Base-by-base conservation (phyloP, 1,140 invertebrate species). In the Macrobrachium rosenbergii region DNA sequence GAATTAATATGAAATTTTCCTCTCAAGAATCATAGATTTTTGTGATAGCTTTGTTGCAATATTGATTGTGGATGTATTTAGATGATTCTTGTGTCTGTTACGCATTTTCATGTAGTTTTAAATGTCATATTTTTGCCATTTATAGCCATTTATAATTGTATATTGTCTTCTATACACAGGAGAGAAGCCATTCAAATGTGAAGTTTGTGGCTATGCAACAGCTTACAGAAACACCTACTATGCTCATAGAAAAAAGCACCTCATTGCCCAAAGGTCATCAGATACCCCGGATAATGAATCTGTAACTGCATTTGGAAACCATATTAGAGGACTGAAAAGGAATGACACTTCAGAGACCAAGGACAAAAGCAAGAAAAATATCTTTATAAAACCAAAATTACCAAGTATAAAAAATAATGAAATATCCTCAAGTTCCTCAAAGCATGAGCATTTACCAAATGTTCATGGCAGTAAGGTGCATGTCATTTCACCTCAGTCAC, bases 161-260 rank as follows among this genome's bases (percentile, higher is more conserved):
- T 10, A 23, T 72, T 72, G 16, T 73, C 2, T 45, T 76, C 28
- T 45, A 19, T 76, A 21, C n/a, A 63, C 78, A 87, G 85, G 85
- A 75, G 85, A 87, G 58, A 87, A 87, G 58, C 85, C 85, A 23
- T 87, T 62, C 37, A 45, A 82, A 37, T 87, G 85, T 82, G 69
- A 75, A 16, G 52, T 81, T 5, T 87, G 85, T 64, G 85, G 85
- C 10, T 87, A 87, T 82, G 85, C 85, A 16, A 87, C 78, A 43
- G 67, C 85, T 5, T 87, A 87, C 67, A 87, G 69, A 23, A 75
- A 87, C 72, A 87, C 85, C 62, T 87, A 81, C 45, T 87, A 87
- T 82, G 78, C 79, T 7, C 85, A 87, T 52, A 87, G 67, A 60
- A 87, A 87, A 37, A 87, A 87, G 52, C 78, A 78, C 21, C 52